Evolutionary conservation across 2,797 vertebrate genomes (phyloP).

Genomic region (Falco cherrug): DNA sequence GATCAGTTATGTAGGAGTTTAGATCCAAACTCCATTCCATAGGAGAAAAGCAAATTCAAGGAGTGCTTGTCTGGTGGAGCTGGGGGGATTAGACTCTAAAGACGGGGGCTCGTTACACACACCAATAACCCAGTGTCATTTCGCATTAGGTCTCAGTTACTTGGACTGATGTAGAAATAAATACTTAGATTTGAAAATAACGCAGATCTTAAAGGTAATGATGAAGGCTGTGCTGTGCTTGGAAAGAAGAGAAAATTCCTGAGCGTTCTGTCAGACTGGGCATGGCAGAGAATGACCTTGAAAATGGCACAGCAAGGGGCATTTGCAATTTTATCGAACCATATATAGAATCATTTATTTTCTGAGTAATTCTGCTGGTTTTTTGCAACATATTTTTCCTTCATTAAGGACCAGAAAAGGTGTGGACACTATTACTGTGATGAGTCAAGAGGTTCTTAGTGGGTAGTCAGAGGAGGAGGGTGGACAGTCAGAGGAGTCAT

Average conservation of each 20-base stretch:
- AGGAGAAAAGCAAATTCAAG: background rate
- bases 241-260: background rate
- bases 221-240: background rate
- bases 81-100: background rate
- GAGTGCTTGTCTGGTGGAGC: background rate
- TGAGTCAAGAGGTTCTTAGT: background rate
- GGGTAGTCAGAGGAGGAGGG: background rate
- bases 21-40: background rate
- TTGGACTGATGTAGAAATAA: background rate
- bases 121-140: background rate
- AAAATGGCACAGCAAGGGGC: background rate
- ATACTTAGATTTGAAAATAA: background rate
- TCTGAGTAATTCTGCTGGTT: background rate
- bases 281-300: background rate
- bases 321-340: background rate
- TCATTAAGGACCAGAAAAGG: background rate
- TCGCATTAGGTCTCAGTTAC: background rate
- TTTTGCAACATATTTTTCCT: background rate
- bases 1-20: background rate
- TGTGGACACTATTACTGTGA: fast-evolving
- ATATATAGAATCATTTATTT: fast-evolving
- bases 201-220: background rate
- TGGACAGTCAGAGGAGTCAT: background rate
- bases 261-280: background rate
- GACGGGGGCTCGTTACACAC: background rate